phyloP scores from a whole-genome alignment of 2,888 invertebrate species.

The Yponomeuta evonymella region DNA sequence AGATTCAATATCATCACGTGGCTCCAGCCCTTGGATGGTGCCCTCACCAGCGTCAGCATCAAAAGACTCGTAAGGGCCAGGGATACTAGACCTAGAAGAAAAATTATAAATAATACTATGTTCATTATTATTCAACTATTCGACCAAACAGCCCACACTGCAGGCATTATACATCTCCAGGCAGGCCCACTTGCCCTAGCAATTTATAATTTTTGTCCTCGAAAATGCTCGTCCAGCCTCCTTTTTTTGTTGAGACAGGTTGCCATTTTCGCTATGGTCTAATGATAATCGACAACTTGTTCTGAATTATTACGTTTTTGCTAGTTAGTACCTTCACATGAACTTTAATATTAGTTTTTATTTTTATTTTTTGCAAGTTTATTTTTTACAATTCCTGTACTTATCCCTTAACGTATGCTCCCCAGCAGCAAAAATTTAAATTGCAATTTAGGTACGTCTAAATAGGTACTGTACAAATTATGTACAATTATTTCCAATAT shows the following conservation, averaged over 20 bases:
- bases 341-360: too few species aligned
- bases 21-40: conserved; percentile 39
- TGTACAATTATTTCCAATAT: too few species aligned
- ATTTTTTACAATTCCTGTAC: too few species aligned
- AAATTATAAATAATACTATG: not conserved
- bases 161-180: not conserved
- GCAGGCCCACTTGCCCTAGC: too few species aligned
- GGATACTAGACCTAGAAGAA: conserved; percentile 11
- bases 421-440: too few species aligned
- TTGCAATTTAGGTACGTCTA: too few species aligned
- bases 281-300: too few species aligned
- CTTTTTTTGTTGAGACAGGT: not conserved
- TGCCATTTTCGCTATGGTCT: not conserved
- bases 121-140: not conserved
- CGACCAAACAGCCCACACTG: not conserved
- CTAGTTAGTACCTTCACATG: too few species aligned
- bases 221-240: not conserved
- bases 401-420: too few species aligned
- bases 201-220: not conserved
- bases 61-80: conserved; percentile 13
- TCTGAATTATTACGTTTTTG: too few species aligned
- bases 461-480: too few species aligned
- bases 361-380: too few species aligned
- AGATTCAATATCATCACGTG: conserved; percentile 59
- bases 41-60: conserved; percentile 12